Conservation (phyloP, 2,113 vertebrate genomes). For the Anoura caudifer region DNA sequence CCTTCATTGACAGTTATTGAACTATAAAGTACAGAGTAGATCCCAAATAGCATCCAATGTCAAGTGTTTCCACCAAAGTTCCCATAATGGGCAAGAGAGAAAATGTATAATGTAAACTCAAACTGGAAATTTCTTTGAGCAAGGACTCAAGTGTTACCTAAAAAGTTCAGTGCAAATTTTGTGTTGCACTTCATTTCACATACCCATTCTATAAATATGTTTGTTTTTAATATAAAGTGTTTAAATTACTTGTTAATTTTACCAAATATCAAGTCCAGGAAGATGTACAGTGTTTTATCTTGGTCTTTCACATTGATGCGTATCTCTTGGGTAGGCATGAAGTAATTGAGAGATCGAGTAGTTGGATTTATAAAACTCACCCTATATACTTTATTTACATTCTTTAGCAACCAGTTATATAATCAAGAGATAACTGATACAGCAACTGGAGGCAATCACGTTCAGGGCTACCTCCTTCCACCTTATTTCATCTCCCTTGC, state of each 20-base stretch:
- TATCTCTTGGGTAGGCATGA: background rate
- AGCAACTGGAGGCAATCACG: background rate
- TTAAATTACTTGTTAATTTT: background rate
- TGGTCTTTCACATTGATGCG: background rate
- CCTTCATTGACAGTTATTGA: slow-evolving; percentile 24
- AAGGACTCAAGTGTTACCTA: background rate
- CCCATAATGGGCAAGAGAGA: background rate
- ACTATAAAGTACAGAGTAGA: background rate
- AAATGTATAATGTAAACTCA: background rate
- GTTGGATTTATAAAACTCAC: background rate
- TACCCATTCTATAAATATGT: background rate
- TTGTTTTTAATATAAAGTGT: background rate
- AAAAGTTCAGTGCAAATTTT: background rate
- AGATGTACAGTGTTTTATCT: background rate
- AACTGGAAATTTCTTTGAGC: background rate
- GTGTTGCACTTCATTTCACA: background rate
- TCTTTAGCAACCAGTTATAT: background rate
- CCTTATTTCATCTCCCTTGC: background rate
- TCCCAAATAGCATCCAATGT: background rate
- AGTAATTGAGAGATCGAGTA: background rate
- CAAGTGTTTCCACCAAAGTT: background rate
- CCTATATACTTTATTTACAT: background rate
- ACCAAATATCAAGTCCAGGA: background rate
- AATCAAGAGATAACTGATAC: background rate
- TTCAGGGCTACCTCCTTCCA: background rate